Evolutionary conservation across 1,140 invertebrate species (phyloP), one percentile per base, ranked within the genome.

Genomic region (Orussus abietinus): DNA sequence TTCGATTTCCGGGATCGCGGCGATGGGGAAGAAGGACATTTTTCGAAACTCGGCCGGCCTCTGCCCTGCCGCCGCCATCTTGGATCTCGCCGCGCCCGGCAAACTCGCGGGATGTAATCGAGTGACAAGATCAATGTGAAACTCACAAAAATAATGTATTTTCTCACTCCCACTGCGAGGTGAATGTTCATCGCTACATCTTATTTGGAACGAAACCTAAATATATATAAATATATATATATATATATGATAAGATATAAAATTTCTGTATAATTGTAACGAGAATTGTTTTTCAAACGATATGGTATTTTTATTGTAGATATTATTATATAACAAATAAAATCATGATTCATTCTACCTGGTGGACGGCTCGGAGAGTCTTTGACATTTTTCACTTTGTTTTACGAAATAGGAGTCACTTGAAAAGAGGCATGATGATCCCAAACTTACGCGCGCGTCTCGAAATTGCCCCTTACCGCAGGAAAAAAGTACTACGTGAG

Each of bases 231-330:
- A 34, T 13, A 15, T 4, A n/a, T 13, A 34, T 3, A 34, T 5
- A 34, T 10, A n/a, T 30, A 66, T 64, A 67, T 66, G 62, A 64
- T 66, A 64, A n/a, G n/a, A 66, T 64, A 62, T 64, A 64, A 69
- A 66, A 66, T 68, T 61, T 68, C 62, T 69, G 60, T 65, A 67
- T 70, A 67, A 67, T 66, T 70, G 64, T 69, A 69, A 69, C 62
- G 67, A 69, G 69, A 70, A 69, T 69, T 70, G 65, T 70, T 70
- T 70, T 70, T 68, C 64, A 70, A 70, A 70, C 65, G 63, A 69
- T 70, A 65, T 70, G 65, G 65, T 70, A 70, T 70, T 70, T 70
- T 70, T 70, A 70, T 70, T 70, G 67, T 70, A 70, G 67, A 70
- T 70, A 70, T 70, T 69, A 69, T 67, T 70, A 66, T 66, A 69